Conservation (phyloP, 2,113 vertebrate genomes). For the Arenaria interpres region DNA sequence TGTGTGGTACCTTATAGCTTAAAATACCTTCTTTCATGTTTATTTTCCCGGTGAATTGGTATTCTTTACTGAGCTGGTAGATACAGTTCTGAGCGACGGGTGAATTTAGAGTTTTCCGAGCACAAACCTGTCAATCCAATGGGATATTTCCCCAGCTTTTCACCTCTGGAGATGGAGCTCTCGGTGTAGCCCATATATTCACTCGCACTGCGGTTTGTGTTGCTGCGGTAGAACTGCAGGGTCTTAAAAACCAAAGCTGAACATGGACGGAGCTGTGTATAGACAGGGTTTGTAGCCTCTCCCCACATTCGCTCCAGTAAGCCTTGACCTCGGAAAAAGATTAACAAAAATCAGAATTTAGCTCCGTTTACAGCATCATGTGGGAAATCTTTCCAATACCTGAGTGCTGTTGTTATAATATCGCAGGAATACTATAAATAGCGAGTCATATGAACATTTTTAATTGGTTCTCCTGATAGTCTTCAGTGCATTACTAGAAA, state of each 20-base stretch:
- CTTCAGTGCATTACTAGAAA: background rate
- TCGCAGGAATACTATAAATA: background rate
- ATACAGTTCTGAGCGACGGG: background rate
- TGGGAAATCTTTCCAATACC: background rate
- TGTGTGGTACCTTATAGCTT: background rate
- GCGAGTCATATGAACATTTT: background rate
- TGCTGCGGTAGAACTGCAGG: background rate
- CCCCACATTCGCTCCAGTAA: background rate
- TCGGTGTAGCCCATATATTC: background rate
- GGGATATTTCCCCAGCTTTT: background rate
- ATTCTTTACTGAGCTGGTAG: background rate
- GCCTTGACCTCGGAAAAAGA: background rate
- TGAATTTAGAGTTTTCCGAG: background rate
- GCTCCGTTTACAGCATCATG: background rate
- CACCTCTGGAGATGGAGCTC: background rate
- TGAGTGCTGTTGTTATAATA: background rate
- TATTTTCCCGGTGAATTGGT: background rate
- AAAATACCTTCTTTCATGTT: background rate
- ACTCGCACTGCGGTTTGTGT: background rate
- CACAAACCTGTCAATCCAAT: background rate
- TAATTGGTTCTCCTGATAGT: background rate
- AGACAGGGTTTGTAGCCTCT: background rate
- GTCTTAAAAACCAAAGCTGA: background rate
- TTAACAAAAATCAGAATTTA: background rate
- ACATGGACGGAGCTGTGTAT: background rate